Conservation (phyloP, 2,888 invertebrate genomes). For the Marasmarcha lunaedactyla region DNA sequence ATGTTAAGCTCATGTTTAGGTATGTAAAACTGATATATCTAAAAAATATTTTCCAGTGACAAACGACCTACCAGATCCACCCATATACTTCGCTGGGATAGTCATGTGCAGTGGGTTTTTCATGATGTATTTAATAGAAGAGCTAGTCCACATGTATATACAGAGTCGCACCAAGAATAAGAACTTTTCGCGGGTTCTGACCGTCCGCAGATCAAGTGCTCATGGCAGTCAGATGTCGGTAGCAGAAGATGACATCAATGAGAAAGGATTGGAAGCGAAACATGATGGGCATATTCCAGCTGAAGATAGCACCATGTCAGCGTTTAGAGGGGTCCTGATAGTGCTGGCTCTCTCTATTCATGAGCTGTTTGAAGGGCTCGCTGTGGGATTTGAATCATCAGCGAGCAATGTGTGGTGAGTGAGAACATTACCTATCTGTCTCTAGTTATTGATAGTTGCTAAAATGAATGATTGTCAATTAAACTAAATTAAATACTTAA, state of each 20-base stretch:
- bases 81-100: constrained; percentile 76
- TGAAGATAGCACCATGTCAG: constrained; percentile 50
- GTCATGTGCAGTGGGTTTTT: constrained; percentile 83
- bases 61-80: constrained; percentile 61
- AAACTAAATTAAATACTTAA: no score
- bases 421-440: no score
- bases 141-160: constrained; percentile 79
- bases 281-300: constrained; percentile 40
- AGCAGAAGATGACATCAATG: constrained; percentile 18
- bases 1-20: no score
- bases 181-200: constrained; percentile 41
- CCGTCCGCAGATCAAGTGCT: constrained; percentile 45
- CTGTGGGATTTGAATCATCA: constrained; percentile 81
- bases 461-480: no score
- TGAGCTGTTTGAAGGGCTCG: constrained; percentile 87
- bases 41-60: no score
- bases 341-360: constrained; percentile 82
- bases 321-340: constrained; percentile 79
- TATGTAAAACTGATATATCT: no score
- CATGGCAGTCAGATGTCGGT: constrained; percentile 11
- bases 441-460: no score
- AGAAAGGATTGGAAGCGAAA: constrained; percentile 21
- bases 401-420: constrained; percentile 57
- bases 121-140: constrained; percentile 82
- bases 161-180: constrained; percentile 40